Evolutionary conservation across 2,113 vertebrate species (phyloP), one percentile per base, ranked within the genome.

Genomic region (Tympanuchus pallidicinctus): DNA sequence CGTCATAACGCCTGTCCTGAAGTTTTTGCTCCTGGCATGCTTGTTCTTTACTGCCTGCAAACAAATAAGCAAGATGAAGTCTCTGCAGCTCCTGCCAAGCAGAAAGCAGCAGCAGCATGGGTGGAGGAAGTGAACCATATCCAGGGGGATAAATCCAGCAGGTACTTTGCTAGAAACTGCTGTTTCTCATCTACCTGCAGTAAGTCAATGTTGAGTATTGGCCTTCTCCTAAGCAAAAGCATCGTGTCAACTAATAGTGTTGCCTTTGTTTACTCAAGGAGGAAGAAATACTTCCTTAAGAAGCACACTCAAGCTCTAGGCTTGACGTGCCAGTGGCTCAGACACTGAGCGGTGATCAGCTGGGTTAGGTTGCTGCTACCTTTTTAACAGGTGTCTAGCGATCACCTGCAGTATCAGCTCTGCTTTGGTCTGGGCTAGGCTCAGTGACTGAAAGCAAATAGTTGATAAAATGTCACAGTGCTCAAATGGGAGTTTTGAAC

Each of bases 81-180:
- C 28, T 56, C n/a, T 7, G 5, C 6, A 72, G 4, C 25, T 77
- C 4, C 18, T 24, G 4, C 13, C 12, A 99, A 97, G 42, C 98
- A 98, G 80, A 98, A 97, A 40, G 99, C 98, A 73, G 98, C 98
- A 8, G 98, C 97, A 11, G 97, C 95, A 97, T 97, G 34, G 99
- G 99, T 59, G 99, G 98, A 56, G 97, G 97, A 98, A 97, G 77
- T 98, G 98, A 78, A 98, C 98, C 98, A 98, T 99, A 4, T 99
- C 98, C 2, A 98, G 36, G 97, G 98, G 24, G 97, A 98, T 24
- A 99, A 94, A 91, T 99, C 98, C 94, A 99, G 98, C 48, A 99
- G 94, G 84, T 99, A 99, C 81, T 98, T 99, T 2, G 98, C 98
- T 85, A 99, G 86, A 5, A 97, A 95, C 67, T 98, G 97, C 18